A percentile compares a stretch with the other conserved stretches of the same genome.
Evolutionary conservation across 2,888 invertebrate genomes (phyloP).

Genomic region (Fragum sueziense): DNA sequence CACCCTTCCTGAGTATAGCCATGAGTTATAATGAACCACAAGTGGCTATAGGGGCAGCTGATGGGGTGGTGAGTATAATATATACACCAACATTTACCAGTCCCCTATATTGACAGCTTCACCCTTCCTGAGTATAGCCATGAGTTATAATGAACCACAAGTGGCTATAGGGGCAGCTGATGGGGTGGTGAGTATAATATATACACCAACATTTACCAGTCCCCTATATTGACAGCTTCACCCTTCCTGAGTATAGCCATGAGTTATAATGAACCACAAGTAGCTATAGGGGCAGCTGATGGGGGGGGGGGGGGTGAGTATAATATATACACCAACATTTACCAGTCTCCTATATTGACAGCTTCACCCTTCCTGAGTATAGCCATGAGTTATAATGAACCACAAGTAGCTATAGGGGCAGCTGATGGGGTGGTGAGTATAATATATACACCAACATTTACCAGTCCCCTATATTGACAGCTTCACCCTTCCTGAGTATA

Average conservation of each 20-base stretch:
- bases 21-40: too few species aligned
- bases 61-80: too few species aligned
- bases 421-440: conserved; percentile 76
- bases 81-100: too few species aligned
- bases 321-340: too few species aligned
- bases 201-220: too few species aligned
- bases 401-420: conserved; percentile 76
- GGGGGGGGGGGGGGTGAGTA: too few species aligned
- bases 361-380: conserved; percentile 78
- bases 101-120: conserved; percentile 77
- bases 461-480: too few species aligned
- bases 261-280: conserved; percentile 71
- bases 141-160: conserved; percentile 73
- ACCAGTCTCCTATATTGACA: conserved; percentile 77
- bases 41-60: too few species aligned
- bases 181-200: conserved; percentile 74
- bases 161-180: conserved; percentile 78
- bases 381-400: conserved; percentile 74
- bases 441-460: too few species aligned
- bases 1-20: too few species aligned
- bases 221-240: conserved; percentile 76
- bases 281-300: conserved; percentile 77
- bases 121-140: conserved; percentile 76
- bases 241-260: conserved; percentile 78
- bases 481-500: too few species aligned